These are phyloP conservation scores for Triops longicaudatus DNA, from an alignment of 1,140 invertebrate genomes.

Conservation along the genomic window DNA sequence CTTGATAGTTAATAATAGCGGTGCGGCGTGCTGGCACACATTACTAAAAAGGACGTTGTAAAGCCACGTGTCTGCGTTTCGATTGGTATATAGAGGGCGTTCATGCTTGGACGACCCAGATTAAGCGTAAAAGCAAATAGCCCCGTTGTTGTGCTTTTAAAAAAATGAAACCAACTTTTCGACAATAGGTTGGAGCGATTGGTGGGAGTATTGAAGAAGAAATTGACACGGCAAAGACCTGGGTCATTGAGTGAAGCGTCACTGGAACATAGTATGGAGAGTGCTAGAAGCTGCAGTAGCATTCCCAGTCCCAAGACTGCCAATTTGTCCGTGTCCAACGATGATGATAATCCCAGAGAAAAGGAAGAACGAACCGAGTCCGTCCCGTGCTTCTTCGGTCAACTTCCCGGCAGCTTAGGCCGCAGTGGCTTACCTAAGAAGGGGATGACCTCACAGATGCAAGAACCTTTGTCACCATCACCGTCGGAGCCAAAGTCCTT, in stretches of 20 bases:
- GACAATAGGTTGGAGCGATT: slow-evolving; percentile 2
- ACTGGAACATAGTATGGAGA: neutral
- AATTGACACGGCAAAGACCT: slow-evolving; percentile 3
- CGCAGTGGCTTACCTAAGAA: neutral
- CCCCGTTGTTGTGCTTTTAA: too few relatives aligned
- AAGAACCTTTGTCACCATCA: neutral
- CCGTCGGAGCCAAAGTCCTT: neutral
- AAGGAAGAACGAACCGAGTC: neutral
- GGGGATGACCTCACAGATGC: neutral
- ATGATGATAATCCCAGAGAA: neutral
- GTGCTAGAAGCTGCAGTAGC: neutral
- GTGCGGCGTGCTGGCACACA: neutral
- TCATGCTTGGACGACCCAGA: neutral
- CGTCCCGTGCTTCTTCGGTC: neutral
- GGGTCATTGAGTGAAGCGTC: neutral
- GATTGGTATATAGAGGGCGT: neutral
- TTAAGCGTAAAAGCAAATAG: neutral
- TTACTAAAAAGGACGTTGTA: neutral
- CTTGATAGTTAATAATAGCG: slow-evolving; percentile 10
- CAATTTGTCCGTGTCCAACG: neutral
- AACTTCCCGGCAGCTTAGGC: neutral
- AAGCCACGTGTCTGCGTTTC: neutral
- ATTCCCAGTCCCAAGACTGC: neutral
- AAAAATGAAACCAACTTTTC: neutral
- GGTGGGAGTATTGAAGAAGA: slow-evolving; percentile 14